Evolutionary conservation across 2,888 invertebrate species (phyloP).

Genomic region (Volucella bombylans): DNA sequence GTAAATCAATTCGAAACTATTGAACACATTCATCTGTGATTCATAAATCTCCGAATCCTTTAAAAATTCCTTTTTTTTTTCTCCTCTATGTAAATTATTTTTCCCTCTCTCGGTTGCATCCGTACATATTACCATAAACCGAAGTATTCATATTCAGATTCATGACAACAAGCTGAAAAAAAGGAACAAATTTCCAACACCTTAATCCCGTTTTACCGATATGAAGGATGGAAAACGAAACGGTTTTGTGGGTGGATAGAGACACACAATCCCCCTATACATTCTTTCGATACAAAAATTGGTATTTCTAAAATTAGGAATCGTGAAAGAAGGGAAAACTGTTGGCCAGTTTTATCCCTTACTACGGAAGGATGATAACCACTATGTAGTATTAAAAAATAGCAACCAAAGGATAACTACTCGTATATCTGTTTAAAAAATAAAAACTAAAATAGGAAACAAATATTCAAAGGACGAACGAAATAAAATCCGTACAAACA

Average conservation of each 20-base stretch:
- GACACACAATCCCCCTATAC: not conserved
- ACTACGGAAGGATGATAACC: constrained; percentile 2
- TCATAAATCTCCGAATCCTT: constrained; percentile 43
- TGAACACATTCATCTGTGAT: constrained; percentile 43
- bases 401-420: not conserved
- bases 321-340: constrained; percentile 16
- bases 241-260: not conserved
- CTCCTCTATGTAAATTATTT: constrained; percentile 19
- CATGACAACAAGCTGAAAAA: not conserved
- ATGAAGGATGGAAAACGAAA: constrained; percentile 16
- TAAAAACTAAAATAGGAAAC: not conserved
- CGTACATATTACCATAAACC: constrained; percentile 40
- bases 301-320: constrained; percentile 51
- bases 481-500: constrained; percentile 26
- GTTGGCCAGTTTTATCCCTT: constrained; percentile 45
- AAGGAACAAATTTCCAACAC: constrained; percentile 14
- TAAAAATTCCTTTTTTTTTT: not conserved
- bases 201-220: constrained; percentile 49
- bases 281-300: constrained; percentile 19
- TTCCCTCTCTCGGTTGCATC: not conserved
- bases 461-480: not conserved
- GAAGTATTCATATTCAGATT: constrained; percentile 13
- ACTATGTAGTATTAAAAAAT: not conserved
- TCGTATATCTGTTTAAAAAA: not conserved
- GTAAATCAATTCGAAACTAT: constrained; percentile 24